Conservation (phyloP, 2,113 vertebrate species). For the Tyto alba region DNA sequence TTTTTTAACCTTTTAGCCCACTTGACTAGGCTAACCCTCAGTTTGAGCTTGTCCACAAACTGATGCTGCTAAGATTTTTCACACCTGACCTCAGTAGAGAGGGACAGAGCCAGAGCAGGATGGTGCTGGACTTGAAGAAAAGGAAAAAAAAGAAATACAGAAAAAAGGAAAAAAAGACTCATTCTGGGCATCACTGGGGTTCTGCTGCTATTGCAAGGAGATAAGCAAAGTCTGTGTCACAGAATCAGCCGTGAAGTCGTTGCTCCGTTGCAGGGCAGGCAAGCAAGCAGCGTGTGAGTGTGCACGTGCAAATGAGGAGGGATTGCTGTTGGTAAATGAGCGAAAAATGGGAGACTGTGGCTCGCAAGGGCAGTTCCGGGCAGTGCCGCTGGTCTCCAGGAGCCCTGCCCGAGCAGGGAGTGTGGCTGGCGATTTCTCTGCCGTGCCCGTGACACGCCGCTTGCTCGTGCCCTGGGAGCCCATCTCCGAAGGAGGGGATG, state of each 20-base stretch:
- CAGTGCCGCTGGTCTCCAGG: neutral
- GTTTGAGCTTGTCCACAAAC: constrained; percentile 64
- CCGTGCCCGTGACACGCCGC: neutral
- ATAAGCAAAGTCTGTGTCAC: neutral
- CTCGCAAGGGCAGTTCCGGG: neutral
- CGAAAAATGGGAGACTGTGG: fast-evolving
- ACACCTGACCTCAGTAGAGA: constrained; percentile 64
- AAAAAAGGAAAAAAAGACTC: neutral
- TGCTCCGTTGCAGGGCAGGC: neutral
- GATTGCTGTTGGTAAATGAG: neutral
- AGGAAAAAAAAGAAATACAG: neutral
- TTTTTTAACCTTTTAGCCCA: neutral
- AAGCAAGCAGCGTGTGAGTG: neutral
- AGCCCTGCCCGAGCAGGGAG: neutral
- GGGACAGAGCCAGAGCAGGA: constrained; percentile 32
- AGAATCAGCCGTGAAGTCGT: neutral
- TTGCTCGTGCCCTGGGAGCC: fast-evolving
- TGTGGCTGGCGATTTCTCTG: neutral
- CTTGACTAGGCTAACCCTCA: constrained; percentile 8
- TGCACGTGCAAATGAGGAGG: neutral
- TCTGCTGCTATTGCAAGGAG: constrained; percentile 5
- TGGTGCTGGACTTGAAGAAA: neutral
- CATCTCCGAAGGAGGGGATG: neutral
- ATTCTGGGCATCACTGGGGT: neutral
- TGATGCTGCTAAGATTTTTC: constrained; percentile 74